phyloP scores from a whole-genome alignment of 2,888 invertebrate genomes.

The Gasteruption jaculator region DNA sequence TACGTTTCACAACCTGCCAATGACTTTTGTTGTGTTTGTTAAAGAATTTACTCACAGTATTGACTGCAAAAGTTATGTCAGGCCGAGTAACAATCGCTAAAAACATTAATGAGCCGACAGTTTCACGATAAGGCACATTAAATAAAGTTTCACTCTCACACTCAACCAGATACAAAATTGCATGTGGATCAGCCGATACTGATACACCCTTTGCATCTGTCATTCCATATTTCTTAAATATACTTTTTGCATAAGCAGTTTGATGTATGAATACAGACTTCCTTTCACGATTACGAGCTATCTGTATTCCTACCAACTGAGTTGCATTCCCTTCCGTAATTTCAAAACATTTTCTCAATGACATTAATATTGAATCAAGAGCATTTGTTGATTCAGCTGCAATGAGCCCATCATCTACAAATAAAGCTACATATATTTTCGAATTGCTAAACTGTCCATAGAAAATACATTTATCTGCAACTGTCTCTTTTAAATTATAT shows the following conservation, averaged over 20 bases:
- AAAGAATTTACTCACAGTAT: background rate
- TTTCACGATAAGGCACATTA: too few species aligned
- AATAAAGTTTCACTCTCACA: too few species aligned
- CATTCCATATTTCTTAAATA: slow-evolving; percentile 6
- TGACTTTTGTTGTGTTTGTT: background rate
- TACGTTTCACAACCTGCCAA: slow-evolving; percentile 1
- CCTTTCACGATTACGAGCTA: background rate
- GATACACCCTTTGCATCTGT: background rate
- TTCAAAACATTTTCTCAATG: background rate
- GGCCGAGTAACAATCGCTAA: background rate
- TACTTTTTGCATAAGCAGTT: too few species aligned
- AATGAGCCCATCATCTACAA: slow-evolving; percentile 18
- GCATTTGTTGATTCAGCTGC: slow-evolving; percentile 1
- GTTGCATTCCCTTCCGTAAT: background rate
- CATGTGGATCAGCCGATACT: too few species aligned
- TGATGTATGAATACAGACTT: background rate
- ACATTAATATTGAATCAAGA: too few species aligned
- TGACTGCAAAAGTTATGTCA: background rate
- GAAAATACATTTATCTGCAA: too few species aligned
- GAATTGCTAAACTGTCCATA: too few species aligned
- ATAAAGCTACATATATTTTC: slow-evolving; percentile 13
- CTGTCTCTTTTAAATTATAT: too few species aligned
- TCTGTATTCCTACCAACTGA: too few species aligned
- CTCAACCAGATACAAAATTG: too few species aligned
- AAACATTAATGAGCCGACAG: slow-evolving; percentile 1